Conservation (phyloP, 2,113 vertebrate species). For the Geococcyx californianus region DNA sequence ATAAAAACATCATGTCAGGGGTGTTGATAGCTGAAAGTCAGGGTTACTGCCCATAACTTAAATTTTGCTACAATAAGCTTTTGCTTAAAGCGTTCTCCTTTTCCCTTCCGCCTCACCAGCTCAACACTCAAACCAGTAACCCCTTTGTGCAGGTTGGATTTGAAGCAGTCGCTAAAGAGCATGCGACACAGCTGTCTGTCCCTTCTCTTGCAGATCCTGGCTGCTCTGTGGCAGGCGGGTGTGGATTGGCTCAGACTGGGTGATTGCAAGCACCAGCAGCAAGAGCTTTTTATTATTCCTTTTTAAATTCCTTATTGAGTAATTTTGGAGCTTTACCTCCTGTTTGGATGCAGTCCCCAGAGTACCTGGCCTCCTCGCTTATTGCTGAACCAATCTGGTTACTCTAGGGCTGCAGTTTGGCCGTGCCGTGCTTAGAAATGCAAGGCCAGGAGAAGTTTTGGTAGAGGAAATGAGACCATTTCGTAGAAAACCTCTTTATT, state of each 20-base stretch:
- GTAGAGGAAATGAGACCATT: not conserved
- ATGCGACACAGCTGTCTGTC: not conserved
- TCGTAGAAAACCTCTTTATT: not conserved
- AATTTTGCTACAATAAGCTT: not conserved
- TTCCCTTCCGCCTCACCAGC: not conserved
- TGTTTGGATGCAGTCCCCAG: not conserved
- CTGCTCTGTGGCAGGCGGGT: not conserved
- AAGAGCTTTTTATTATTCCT: not conserved
- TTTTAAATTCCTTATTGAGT: not conserved
- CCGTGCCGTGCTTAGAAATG: conserved; percentile 3
- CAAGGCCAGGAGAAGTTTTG: not conserved
- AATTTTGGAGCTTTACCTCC: not conserved
- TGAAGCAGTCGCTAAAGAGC: not conserved
- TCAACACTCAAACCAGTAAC: not conserved
- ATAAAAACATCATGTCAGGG: not conserved
- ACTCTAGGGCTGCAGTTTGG: not conserved
- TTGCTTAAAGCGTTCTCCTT: not conserved
- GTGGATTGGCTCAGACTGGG: not conserved
- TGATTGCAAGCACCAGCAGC: not conserved
- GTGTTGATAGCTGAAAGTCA: not conserved
- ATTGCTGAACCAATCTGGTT: not conserved
- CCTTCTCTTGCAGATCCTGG: not conserved
- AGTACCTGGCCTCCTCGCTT: not conserved
- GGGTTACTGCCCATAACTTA: not conserved
- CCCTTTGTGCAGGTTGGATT: not conserved